phyloP scores from a whole-genome alignment of 2,113 vertebrate genomes.

The Rana temporaria region DNA sequence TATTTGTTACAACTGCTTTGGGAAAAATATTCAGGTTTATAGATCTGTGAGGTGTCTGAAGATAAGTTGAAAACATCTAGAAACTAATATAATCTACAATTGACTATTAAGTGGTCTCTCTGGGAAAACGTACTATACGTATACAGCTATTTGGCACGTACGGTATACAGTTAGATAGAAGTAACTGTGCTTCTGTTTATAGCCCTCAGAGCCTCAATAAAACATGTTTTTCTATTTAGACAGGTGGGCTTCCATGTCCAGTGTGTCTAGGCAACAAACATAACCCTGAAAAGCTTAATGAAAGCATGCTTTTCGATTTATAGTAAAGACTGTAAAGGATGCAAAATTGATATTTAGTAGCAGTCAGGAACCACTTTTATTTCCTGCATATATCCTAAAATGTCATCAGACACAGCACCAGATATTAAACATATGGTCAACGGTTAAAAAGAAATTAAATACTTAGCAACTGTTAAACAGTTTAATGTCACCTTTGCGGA shows the following conservation, averaged over 20 bases:
- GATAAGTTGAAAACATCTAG: no score
- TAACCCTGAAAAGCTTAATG: not conserved
- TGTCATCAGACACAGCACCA: not conserved
- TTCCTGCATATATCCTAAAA: no score
- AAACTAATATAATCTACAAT: no score
- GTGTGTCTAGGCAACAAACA: slow-evolving; percentile 13
- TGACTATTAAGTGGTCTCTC: not conserved
- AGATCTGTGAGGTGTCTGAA: no score
- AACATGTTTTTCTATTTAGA: slow-evolving; percentile 21
- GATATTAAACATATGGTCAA: not conserved
- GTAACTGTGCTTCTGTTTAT: slow-evolving; percentile 5
- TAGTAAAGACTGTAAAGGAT: not conserved
- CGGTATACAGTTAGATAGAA: not conserved
- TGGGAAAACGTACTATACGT: not conserved
- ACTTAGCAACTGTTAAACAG: no score
- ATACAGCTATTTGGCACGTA: not conserved
- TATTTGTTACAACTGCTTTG: no score
- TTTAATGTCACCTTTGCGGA: no score
- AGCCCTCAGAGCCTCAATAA: not conserved
- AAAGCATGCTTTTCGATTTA: not conserved
- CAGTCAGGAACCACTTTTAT: no score
- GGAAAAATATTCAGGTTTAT: no score
- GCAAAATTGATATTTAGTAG: no score
- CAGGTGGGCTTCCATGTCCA: not conserved
- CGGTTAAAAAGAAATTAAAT: not conserved